These are phyloP conservation scores for Alligator mississippiensis DNA, from an alignment of 2,113 vertebrate species.

Conservation along the genomic window DNA sequence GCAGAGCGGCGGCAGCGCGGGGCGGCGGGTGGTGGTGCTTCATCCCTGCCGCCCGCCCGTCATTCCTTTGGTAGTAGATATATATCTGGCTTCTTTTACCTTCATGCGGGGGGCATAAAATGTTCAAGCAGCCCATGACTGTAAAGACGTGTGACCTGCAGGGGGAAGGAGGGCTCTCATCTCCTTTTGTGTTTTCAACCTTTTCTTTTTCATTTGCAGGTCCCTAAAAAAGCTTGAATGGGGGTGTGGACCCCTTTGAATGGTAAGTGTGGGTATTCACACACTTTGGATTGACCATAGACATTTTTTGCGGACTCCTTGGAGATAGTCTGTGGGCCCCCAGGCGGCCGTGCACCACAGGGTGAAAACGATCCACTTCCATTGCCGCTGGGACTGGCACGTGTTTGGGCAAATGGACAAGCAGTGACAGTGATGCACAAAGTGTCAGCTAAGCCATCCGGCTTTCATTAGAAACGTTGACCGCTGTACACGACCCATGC, in stretches of 20 bases:
- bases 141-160: conserved; percentile 35
- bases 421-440: background rate
- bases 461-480: conserved; percentile 48
- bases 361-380: conserved; percentile 50
- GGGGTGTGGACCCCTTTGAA: too few relatives aligned
- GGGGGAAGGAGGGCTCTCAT: conserved; percentile 26
- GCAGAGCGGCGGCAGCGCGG: too few relatives aligned
- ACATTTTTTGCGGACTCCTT: too few relatives aligned
- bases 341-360: too few relatives aligned
- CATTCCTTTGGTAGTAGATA: too few relatives aligned
- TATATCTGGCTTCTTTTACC: background rate
- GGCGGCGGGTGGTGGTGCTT: too few relatives aligned
- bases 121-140: conserved; percentile 35
- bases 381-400: conserved; percentile 64
- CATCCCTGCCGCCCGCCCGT: too few relatives aligned
- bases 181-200: background rate
- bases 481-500: background rate
- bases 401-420: background rate
- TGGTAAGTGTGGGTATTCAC: too few relatives aligned
- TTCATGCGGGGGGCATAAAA: conserved; percentile 36
- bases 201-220: too few relatives aligned
- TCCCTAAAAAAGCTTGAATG: background rate
- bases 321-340: too few relatives aligned
- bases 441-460: conserved; percentile 59
- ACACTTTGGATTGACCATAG: too few relatives aligned